Conservation (phyloP, 1,140 invertebrate genomes). For the Diabrotica undecimpunctata region DNA sequence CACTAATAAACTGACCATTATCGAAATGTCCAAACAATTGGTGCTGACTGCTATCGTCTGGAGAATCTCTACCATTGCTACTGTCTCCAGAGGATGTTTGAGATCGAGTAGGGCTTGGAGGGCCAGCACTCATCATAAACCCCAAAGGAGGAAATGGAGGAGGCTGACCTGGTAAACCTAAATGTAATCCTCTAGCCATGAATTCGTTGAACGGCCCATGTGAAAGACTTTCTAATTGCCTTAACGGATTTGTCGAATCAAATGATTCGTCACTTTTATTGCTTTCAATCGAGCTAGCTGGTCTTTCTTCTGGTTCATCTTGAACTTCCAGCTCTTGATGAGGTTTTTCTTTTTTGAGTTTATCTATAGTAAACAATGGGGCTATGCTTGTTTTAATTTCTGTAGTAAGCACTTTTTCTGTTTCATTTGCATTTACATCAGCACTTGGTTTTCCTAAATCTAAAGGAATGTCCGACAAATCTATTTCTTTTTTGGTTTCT, state of each 20-base stretch:
- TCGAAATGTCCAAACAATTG: slow-evolving; percentile 67
- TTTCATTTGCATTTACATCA: slow-evolving; percentile 46
- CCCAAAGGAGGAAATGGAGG: slow-evolving; percentile 45
- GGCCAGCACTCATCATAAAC: slow-evolving; percentile 48
- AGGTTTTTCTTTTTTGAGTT: slow-evolving; percentile 42
- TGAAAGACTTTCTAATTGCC: slow-evolving; percentile 76
- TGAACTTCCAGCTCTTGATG: slow-evolving; percentile 39
- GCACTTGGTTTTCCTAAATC: slow-evolving; percentile 42
- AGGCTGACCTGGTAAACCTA: slow-evolving; percentile 38
- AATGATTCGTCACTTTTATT: slow-evolving; percentile 60
- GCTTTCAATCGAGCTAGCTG: slow-evolving; percentile 55
- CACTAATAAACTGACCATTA: slow-evolving; percentile 68
- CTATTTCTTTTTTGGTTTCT: slow-evolving; percentile 28
- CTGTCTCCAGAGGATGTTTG: slow-evolving; percentile 54
- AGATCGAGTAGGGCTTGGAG: slow-evolving; percentile 55
- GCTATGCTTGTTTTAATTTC: slow-evolving; percentile 46
- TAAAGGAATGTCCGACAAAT: slow-evolving; percentile 35
- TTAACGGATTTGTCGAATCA: slow-evolving; percentile 67
- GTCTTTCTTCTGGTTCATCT: slow-evolving; percentile 47
- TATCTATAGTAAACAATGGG: slow-evolving; percentile 44
- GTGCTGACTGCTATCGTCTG: slow-evolving; percentile 55
- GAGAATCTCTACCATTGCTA: slow-evolving; percentile 57
- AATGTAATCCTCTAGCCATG: slow-evolving; percentile 43
- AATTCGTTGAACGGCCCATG: slow-evolving; percentile 68
- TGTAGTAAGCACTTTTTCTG: slow-evolving; percentile 34